Percentiles rank a stretch among this genome's conserved stretches.
Conservation (phyloP, 2,113 vertebrate species). For the Cisticola juncidis region DNA sequence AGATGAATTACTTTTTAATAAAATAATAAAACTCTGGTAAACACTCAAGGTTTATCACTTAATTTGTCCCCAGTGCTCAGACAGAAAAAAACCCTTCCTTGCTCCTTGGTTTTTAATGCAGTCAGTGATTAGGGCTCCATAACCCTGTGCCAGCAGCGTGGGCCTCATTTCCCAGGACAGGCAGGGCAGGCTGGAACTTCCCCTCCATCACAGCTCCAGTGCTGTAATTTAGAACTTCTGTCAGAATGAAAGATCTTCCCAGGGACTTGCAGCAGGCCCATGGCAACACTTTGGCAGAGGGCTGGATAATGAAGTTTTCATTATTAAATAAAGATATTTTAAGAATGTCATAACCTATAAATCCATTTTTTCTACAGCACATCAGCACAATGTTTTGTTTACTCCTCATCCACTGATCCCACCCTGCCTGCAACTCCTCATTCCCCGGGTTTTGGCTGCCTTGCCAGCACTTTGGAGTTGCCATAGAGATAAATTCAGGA, state of each 20-base stretch:
- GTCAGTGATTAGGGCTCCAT: conserved; percentile 89
- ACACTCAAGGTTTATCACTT: conserved; percentile 81
- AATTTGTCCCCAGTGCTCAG: conserved; percentile 85
- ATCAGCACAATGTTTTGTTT: conserved; percentile 56
- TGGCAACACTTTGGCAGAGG: conserved; percentile 71
- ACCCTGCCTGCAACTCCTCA: neutral
- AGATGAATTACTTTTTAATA: conserved; percentile 82
- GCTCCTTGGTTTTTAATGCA: conserved; percentile 85
- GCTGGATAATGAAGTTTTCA: conserved; percentile 82
- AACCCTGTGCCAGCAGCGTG: conserved; percentile 82
- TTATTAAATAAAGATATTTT: conserved; percentile 84
- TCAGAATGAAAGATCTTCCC: conserved; percentile 80
- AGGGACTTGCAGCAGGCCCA: conserved; percentile 71
- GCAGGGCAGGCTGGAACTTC: conserved; percentile 74
- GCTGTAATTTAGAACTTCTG: conserved; percentile 78
- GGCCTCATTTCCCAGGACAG: conserved; percentile 92
- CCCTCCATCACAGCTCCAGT: conserved; percentile 71
- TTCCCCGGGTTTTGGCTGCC: neutral
- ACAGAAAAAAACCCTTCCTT: conserved; percentile 59
- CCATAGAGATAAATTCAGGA: conserved; percentile 25
- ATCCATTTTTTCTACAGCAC: conserved; percentile 55
- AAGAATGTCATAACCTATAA: conserved; percentile 75
- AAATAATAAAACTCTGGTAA: conserved; percentile 79
- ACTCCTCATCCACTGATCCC: neutral
- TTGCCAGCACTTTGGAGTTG: neutral